Evolutionary conservation across 2,888 invertebrate species (phyloP).

Genomic region (Aphidius colemani): DNA sequence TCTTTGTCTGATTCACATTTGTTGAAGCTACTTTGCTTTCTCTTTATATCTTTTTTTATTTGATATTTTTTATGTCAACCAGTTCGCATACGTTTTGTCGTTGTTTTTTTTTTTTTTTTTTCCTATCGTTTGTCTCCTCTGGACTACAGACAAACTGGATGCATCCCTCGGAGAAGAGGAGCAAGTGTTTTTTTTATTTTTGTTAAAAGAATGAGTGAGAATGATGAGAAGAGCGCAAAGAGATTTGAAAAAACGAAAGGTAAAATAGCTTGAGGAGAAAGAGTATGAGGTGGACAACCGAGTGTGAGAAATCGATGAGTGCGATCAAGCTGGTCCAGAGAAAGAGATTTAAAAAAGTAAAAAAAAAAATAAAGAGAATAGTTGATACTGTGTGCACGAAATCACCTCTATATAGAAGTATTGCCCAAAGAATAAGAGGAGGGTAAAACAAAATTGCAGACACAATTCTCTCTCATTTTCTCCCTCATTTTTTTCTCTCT

Average conservation of each 20-base stretch:
- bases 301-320: constrained; percentile 58
- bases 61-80: too few relatives aligned
- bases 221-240: constrained; percentile 8
- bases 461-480: constrained; percentile 34
- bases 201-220: constrained; percentile 29
- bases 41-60: constrained; percentile 10
- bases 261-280: constrained; percentile 33
- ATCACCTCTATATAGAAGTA: constrained; percentile 21
- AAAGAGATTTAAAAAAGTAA: constrained; percentile 27
- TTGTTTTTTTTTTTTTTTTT: constrained; percentile 23
- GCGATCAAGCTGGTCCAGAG: constrained; percentile 48
- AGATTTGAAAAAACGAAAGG: constrained; percentile 9
- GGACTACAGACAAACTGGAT: constrained; percentile 17
- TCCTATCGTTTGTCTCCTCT: constrained; percentile 19
- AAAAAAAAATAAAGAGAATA: neutral
- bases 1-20: constrained; percentile 19
- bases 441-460: constrained; percentile 57
- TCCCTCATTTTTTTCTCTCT: constrained; percentile 5
- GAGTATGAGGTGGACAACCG: constrained; percentile 31
- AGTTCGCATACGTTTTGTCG: too few relatives aligned
- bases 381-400: constrained; percentile 22
- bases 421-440: constrained; percentile 18
- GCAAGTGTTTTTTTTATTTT: too few relatives aligned
- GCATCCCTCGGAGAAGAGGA: neutral
- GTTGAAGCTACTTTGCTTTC: constrained; percentile 31